Evolutionary conservation across 2,888 invertebrate species (phyloP), one percentile per base, ranked within the genome.

Genomic region (Corbicula japonica): DNA sequence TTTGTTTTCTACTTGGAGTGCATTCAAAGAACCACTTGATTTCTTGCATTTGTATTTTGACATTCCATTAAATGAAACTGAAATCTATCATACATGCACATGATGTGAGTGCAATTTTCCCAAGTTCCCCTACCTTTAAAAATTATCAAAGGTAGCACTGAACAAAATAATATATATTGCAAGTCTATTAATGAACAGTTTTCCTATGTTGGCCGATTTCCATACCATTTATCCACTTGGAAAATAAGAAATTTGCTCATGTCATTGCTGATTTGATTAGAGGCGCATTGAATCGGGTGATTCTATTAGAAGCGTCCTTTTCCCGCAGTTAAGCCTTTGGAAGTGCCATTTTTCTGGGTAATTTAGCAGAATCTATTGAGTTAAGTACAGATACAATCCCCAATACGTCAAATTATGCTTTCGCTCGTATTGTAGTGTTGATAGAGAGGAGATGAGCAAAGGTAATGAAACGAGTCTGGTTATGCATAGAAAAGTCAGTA

Each of bases 241-340:
- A 74, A 74, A 71, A 74, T 77, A 66, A 70, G 69, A 70, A 76
- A 74, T 77, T 77, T 70, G 66, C 58, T 58, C 56, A 58, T 56
- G 81, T 54, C 76, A 71, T 21, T 21, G 5, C 35, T 77, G 76
- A 81, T 81, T 81, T 71, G 74, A 74, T 81, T 81, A 81, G 48
- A 48, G 21, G 35, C 30, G 48, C 74, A 77, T 70, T 62, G 52
- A 60, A 74, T 77, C 56, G 30, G 61, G 62, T 72, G 71, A 61
- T 66, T 62, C 62, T 58, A 76, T 75, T 75, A 65, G 58, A 46
- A 30, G 63, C 65, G 74, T 69, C 78, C 70, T 74, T 61, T 70
- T 70, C 44, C 61, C 41, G 62, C 50, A 61, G 62, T 75, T 71
- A 75, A 71, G 54, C 62, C 56, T 46, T 46, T 21, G 44, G 66